Conservation (phyloP, 2,888 invertebrate species). For the Acleris holmiana region DNA sequence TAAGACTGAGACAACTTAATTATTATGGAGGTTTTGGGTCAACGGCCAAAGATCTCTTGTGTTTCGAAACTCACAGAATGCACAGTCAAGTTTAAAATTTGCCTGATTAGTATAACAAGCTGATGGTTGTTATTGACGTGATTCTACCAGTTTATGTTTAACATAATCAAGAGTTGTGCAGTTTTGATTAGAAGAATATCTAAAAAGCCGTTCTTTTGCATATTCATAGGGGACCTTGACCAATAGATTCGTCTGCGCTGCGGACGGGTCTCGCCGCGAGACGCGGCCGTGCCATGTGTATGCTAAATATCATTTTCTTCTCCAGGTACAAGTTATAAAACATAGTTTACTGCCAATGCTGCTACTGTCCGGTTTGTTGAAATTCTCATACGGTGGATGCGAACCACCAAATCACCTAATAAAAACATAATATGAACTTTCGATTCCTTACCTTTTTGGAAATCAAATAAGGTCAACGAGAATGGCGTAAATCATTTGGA, state of each 20-base stretch:
- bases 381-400: neutral
- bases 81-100: conserved; percentile 20
- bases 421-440: too few relatives aligned
- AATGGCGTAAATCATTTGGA: neutral
- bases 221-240: conserved; percentile 69
- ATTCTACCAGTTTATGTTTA: conserved; percentile 20
- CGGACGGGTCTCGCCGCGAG: conserved; percentile 44
- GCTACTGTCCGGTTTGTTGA: too few relatives aligned
- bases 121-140: conserved; percentile 5
- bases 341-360: conserved; percentile 42
- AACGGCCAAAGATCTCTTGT: conserved; percentile 21
- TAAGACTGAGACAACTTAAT: conserved; percentile 28
- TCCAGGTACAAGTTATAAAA: conserved; percentile 45
- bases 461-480: too few relatives aligned
- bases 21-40: conserved; percentile 18
- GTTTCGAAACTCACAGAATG: conserved; percentile 25
- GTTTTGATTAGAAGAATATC: conserved; percentile 50
- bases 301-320: conserved; percentile 56
- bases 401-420: too few relatives aligned
- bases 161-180: conserved; percentile 44
- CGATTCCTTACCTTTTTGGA: too few relatives aligned
- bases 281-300: conserved; percentile 53
- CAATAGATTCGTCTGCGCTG: conserved; percentile 57
- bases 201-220: conserved; percentile 53
- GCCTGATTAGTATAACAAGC: conserved; percentile 26